Conservation (phyloP, 2,113 vertebrate genomes). For the Gadus macrocephalus region DNA sequence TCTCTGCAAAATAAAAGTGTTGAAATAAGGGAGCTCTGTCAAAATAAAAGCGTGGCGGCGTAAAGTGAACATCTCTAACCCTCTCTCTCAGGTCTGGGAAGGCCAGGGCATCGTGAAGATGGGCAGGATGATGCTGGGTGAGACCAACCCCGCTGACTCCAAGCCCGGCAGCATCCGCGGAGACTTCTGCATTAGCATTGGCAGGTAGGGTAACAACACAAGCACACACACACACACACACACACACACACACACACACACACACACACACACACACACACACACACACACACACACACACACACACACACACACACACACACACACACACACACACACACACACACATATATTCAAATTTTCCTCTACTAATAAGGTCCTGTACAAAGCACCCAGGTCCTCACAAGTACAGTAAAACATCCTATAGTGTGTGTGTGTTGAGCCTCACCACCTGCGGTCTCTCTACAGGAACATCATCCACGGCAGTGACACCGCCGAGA, state of each 20-base stretch:
- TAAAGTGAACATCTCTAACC: neutral
- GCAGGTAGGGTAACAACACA: conserved; percentile 76
- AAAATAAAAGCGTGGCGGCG: neutral
- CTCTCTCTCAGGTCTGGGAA: conserved; percentile 84
- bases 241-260: neutral
- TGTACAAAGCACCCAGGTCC: too few species aligned
- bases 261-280: neutral
- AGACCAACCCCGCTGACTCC: conserved; percentile 92
- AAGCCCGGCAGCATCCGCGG: conserved; percentile 96
- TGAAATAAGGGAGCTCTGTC: neutral
- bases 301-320: neutral
- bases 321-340: neutral
- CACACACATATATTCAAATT: neutral
- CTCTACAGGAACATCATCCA: conserved; percentile 91
- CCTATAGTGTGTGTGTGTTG: too few species aligned
- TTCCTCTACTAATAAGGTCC: too few species aligned
- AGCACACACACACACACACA: neutral
- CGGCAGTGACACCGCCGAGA: conserved; percentile 90
- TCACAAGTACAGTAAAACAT: too few species aligned
- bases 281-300: neutral
- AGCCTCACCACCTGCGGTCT: too few species aligned
- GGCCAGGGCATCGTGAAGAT: conserved; percentile 89
- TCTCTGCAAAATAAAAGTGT: too few species aligned
- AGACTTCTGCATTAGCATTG: conserved; percentile 92
- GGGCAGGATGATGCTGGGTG: conserved; percentile 88